Evolutionary conservation across 2,797 vertebrate species (phyloP), one percentile per base, ranked within the genome.

Genomic region (Chaunax sp.): DNA sequence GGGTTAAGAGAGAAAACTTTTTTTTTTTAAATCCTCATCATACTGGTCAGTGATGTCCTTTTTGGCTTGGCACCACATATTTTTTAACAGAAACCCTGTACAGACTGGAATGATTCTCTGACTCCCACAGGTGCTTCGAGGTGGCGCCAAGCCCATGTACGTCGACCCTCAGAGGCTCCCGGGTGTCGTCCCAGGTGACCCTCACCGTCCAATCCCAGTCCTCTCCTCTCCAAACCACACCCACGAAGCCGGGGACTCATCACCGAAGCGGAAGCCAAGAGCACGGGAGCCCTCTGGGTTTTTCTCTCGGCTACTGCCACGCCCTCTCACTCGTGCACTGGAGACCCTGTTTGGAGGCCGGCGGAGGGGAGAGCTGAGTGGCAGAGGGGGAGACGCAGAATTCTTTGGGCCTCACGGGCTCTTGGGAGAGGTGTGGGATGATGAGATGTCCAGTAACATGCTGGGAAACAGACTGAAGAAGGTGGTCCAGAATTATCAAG

Each of bases 401-500:
- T 84, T 94, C 55, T 94, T 94, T 1, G 89, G 88, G 6, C 81
- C 90, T 18, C 75, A 91, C 1, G 88, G 90, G 25, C 77, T 71
- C 14, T 44, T 90, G 26, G 90, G 91, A 14, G 80, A 91, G 22
- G 92, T 94, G 22, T 95, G 94, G 94, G 76, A 94, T 2, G 94
- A 94, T 0, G 90, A 94, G 63, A 94, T 93, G 94, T 94, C 94
- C 72, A 93, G 83, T 46, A 90, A 43, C 81, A 93, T 92, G 93
- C 90, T 95, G 72, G 90, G 91, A 3, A 90, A 49, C 75, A 66
- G 94, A 38, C 86, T 95, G 71, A 93, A 64, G 82, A 94, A 92
- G 67, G 94, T 94, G 71, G 93, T 94, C 58, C 88, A 93, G 77
- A 94, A 94, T 77, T 95, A 94, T 64, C 92, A 94, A 93, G 94